Base-by-base conservation (phyloP, 92 coral and sea anemone species). In the Bergia sp. region DNA sequence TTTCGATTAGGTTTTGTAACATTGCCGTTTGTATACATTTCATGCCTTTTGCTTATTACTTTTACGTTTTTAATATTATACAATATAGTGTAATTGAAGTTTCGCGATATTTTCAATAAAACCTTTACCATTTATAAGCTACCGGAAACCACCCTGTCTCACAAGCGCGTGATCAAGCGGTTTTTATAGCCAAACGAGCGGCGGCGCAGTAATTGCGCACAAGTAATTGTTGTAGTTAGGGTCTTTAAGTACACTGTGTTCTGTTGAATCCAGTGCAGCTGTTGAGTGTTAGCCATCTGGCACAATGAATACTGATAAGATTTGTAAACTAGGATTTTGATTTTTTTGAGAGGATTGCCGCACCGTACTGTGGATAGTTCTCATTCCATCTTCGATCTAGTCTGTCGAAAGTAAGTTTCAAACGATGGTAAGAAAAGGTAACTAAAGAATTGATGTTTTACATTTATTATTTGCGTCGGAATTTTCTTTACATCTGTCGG, bases 281-380 rank as follows among this genome's bases (percentile, higher is more conserved):
- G 65, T 43, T 69, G 55, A 23, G 8, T 65, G 13, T 82, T 42
- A 40, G 29, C 64, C 29, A 12, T 38, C 13, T 40, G 77, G 20
- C 78, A 45, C 64, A 23, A 53, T 38, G 55, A 69, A 84, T 44
- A 73, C 47, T 79, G 77, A 45, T 84, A 20, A 84, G 87, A 53
- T 57, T 13, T 57, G 4, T 20, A 61, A 61, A 37, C 37, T 13
- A 8, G 45, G 47, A 57, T 71, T 20, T 72, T 15, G 57, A 57
- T 49, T 13, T 37, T 37, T 57, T 4, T 15, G 86, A 71, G 78
- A 74, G 55, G 87, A 71, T 84, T 49, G n/a, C 21, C 37, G 10
- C 23, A 66, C 57, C 23, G 3, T 23, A 40, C 5, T 65, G 9
- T 72, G 67, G 40, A 45, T 83, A 45, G 40, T 71, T 43, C 53